Percentiles rank a stretch among this genome's conserved stretches.
Conservation (phyloP, 2,797 vertebrate species). For the Rhabdophis nuchalis region DNA sequence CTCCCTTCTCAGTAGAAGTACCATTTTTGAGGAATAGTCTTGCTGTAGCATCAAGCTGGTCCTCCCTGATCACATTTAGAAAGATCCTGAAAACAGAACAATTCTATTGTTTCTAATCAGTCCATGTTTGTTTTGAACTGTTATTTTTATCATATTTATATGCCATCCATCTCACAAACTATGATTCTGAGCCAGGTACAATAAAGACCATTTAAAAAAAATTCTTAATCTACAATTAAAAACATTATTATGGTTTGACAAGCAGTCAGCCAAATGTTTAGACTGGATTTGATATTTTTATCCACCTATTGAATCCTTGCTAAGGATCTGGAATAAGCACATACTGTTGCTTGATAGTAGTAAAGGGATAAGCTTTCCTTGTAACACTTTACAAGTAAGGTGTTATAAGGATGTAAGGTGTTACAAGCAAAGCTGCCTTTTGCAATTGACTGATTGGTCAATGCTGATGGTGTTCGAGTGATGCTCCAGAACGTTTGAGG, state of each 20-base stretch:
- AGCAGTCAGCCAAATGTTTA: too few species aligned
- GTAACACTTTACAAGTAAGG: too few species aligned
- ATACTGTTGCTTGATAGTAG: too few species aligned
- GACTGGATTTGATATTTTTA: too few species aligned
- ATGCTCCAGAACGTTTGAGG: not conserved
- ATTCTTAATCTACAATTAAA: not conserved
- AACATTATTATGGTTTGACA: not conserved
- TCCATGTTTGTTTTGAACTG: not conserved
- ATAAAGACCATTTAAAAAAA: not conserved
- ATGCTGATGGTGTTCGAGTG: too few species aligned
- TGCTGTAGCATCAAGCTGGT: not conserved
- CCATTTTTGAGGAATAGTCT: not conserved
- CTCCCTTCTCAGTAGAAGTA: not conserved
- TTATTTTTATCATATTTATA: not conserved
- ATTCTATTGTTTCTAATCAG: not conserved
- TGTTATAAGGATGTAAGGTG: too few species aligned
- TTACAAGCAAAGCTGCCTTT: too few species aligned
- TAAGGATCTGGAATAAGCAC: too few species aligned
- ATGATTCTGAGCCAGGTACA: not conserved
- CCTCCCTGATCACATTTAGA: not conserved
- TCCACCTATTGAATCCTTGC: too few species aligned
- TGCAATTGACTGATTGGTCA: too few species aligned
- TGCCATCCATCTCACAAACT: not conserved
- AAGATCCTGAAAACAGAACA: not conserved
- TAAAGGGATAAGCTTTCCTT: too few species aligned